Evolutionary conservation across 2,888 invertebrate species (phyloP).

Genomic region (Gasteruption jaculator): DNA sequence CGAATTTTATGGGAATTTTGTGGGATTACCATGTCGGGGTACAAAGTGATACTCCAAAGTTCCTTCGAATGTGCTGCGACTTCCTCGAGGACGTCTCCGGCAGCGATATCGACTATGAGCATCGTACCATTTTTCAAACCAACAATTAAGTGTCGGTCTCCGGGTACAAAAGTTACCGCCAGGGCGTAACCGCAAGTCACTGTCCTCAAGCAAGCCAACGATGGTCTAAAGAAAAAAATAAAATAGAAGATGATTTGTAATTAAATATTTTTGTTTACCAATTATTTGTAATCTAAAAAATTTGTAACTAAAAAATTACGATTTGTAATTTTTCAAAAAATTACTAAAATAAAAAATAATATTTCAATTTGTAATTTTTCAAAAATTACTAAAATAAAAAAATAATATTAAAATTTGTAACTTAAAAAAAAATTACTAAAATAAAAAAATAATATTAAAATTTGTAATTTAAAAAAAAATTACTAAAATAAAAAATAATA

Average conservation of each 20-base stretch:
- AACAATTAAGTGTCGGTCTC: slow-evolving; percentile 83
- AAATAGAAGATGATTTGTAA: slow-evolving; percentile 3
- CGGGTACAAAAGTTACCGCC: slow-evolving; percentile 77
- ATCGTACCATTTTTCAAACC: slow-evolving; percentile 82
- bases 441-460: no score
- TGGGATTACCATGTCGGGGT: slow-evolving; percentile 71
- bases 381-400: no score
- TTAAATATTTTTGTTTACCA: not conserved
- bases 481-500: no score
- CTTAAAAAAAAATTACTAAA: not conserved
- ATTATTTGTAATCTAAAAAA: not conserved
- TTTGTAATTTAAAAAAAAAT: slow-evolving; percentile 1
- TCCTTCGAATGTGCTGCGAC: slow-evolving; percentile 80
- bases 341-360: slow-evolving; percentile 5
- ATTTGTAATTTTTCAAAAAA: not conserved
- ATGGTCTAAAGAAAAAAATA: slow-evolving; percentile 49
- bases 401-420: no score
- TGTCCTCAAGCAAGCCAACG: slow-evolving; percentile 61
- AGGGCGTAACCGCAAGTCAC: slow-evolving; percentile 66
- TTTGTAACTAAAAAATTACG: no score
- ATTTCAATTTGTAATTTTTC: slow-evolving; percentile 7
- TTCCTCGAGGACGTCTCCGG: slow-evolving; percentile 75
- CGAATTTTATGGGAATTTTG: no score
- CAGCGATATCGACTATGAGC: slow-evolving; percentile 78
- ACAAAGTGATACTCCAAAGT: slow-evolving; percentile 72